phyloP scores from a whole-genome alignment of 2,797 vertebrate species.

The Rhinella marina region DNA sequence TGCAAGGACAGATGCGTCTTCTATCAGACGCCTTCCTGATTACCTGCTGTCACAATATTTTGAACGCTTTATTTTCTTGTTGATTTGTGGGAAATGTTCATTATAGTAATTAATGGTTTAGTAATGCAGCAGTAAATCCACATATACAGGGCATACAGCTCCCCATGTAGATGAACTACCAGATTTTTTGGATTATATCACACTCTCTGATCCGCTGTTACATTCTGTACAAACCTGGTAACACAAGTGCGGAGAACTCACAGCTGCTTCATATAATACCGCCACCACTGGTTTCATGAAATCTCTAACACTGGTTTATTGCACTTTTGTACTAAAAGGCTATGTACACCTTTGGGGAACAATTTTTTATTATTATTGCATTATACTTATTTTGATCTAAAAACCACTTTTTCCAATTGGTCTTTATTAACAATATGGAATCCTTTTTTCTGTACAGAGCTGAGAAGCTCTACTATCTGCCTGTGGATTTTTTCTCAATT shows the following conservation, averaged over 20 bases:
- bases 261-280: not conserved
- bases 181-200: not conserved
- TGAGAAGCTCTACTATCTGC: no score
- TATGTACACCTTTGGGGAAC: no score
- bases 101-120: not conserved
- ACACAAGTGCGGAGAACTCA: not conserved
- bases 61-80: not conserved
- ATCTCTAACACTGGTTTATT: not conserved
- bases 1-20: no score
- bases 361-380: no score
- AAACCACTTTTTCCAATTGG: no score
- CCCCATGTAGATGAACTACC: not conserved
- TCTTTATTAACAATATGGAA: no score
- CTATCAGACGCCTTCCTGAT: no score
- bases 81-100: not conserved
- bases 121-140: not conserved
- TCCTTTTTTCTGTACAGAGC: no score
- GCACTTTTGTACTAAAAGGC: not conserved
- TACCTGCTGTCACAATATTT: not conserved
- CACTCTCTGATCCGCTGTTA: not conserved
- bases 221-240: not conserved
- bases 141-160: not conserved
- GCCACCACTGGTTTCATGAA: not conserved
- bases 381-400: no score
- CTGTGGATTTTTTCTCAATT: no score